A percentile compares a stretch with the other conserved stretches of the same genome.
Conservation (phyloP, 2,113 vertebrate species). For the Gambusia holbrooki region DNA sequence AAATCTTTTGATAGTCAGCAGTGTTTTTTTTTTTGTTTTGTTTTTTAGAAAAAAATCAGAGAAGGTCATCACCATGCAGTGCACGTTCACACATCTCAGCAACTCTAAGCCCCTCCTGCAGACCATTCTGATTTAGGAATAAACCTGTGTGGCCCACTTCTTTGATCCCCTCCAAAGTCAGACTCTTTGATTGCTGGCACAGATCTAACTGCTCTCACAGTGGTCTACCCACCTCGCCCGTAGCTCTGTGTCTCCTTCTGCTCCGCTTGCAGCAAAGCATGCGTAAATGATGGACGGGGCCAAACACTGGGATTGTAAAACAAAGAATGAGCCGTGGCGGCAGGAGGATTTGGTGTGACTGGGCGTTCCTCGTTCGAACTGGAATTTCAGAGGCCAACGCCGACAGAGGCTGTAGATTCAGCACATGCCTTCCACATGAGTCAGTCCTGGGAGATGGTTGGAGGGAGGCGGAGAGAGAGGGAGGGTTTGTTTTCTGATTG, state of each 20-base stretch:
- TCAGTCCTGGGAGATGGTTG: slow-evolving; percentile 43
- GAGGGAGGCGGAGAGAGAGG: not conserved
- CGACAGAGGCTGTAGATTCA: slow-evolving; percentile 72
- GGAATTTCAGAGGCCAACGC: slow-evolving; percentile 75
- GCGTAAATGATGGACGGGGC: slow-evolving; percentile 61
- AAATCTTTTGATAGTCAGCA: not conserved
- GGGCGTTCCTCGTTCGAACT: slow-evolving; percentile 74
- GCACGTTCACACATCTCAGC: slow-evolving; percentile 5
- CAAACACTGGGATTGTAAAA: slow-evolving; percentile 60
- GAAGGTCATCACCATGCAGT: not conserved
- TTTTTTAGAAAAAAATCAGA: slow-evolving; percentile 7
- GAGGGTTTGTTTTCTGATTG: slow-evolving; percentile 38
- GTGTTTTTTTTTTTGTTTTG: not conserved
- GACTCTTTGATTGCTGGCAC: slow-evolving; percentile 58
- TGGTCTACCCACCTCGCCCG: slow-evolving; percentile 16
- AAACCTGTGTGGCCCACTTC: slow-evolving; percentile 62
- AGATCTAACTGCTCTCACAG: slow-evolving; percentile 50
- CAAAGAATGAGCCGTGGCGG: slow-evolving; percentile 54
- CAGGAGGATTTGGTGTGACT: slow-evolving; percentile 65
- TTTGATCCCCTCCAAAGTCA: slow-evolving; percentile 59
- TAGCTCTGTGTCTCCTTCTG: slow-evolving; percentile 48
- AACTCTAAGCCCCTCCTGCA: slow-evolving; percentile 21
- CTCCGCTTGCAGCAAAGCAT: slow-evolving; percentile 60
- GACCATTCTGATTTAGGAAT: slow-evolving; percentile 38
- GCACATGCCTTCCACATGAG: slow-evolving; percentile 82